phyloP scores from a whole-genome alignment of 2,113 vertebrate genomes.

The Vidua chalybeata region DNA sequence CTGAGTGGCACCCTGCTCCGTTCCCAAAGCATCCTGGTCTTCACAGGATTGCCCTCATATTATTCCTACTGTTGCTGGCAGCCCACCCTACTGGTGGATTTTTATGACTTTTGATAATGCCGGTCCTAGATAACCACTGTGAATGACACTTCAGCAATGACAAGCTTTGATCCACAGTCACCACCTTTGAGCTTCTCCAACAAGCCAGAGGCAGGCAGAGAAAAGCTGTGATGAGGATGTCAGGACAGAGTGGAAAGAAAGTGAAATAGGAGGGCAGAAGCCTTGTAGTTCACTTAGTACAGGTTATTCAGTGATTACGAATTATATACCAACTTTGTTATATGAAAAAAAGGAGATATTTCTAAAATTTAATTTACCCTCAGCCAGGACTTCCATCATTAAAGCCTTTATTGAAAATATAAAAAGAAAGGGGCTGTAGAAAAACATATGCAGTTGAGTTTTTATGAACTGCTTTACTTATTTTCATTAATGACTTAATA shows the following conservation, averaged over 20 bases:
- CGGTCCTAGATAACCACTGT: neutral
- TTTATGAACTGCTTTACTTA: conserved; percentile 7
- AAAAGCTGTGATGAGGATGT: neutral
- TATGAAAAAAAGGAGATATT: neutral
- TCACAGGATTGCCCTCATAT: neutral
- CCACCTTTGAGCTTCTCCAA: neutral
- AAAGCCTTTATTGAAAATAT: neutral
- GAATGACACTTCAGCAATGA: neutral
- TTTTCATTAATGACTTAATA: conserved; percentile 1
- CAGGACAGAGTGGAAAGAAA: neutral
- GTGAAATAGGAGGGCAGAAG: neutral
- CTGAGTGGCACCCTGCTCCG: neutral
- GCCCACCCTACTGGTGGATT: neutral
- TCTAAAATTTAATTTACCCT: neutral
- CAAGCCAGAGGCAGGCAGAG: neutral
- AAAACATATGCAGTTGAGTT: neutral
- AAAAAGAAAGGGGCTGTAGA: neutral
- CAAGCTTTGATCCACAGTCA: neutral
- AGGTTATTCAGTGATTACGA: neutral
- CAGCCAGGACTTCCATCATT: neutral
- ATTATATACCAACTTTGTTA: neutral
- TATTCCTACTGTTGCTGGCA: neutral
- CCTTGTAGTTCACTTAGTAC: neutral
- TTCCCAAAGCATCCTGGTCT: neutral
- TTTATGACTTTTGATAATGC: neutral